phyloP scores from a whole-genome alignment of 2,888 invertebrate genomes.

The Yponomeuta evonymella region DNA sequence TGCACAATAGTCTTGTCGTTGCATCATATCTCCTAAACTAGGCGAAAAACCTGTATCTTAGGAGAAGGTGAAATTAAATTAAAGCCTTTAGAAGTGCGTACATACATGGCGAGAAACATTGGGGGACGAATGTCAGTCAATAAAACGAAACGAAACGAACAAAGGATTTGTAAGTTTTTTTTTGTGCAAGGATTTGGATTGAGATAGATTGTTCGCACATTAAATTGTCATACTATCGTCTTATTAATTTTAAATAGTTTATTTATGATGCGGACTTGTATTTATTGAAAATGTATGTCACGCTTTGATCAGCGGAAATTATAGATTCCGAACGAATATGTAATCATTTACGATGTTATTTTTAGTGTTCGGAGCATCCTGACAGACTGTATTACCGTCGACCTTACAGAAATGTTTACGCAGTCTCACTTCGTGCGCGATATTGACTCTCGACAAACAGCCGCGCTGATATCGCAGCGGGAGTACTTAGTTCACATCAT shows the following conservation, averaged over 20 bases:
- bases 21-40: no score
- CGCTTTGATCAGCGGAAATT: neutral
- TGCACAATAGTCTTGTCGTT: no score
- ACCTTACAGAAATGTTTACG: neutral
- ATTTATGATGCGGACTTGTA: neutral
- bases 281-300: neutral
- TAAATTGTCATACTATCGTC: no score
- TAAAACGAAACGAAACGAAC: no score
- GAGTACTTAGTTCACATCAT: neutral
- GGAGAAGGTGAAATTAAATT: no score
- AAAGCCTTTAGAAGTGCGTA: no score
- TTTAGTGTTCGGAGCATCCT: neutral
- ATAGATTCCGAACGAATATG: neutral
- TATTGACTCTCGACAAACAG: neutral
- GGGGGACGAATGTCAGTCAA: no score
- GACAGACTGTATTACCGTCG: neutral
- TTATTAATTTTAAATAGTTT: neutral
- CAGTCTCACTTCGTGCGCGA: neutral
- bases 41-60: no score
- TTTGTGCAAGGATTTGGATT: no score
- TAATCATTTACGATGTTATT: conserved; percentile 1
- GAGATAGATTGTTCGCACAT: no score
- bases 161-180: no score
- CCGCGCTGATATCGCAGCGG: neutral
- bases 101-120: no score